Conservation (phyloP, 2,797 vertebrate genomes). For the Takifugu ocellatus region DNA sequence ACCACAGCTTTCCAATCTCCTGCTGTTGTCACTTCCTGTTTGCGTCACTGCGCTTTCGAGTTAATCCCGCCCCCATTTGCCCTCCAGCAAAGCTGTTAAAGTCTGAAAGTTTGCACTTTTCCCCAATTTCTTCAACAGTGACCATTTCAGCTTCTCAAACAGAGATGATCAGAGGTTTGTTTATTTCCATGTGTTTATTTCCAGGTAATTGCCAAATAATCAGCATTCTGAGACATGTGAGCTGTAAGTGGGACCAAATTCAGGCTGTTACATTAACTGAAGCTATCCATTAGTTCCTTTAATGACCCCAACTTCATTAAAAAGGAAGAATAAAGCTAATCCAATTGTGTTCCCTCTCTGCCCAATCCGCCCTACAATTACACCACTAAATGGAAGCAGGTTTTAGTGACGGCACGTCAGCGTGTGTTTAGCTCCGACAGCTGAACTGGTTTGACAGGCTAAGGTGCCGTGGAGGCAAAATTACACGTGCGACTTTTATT, state of each 20-base stretch:
- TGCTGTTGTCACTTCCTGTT: not conserved
- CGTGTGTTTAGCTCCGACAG: too few relatives aligned
- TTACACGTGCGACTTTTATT: too few relatives aligned
- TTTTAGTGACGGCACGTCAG: too few relatives aligned
- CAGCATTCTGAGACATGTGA: conserved; percentile 38
- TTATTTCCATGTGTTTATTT: not conserved
- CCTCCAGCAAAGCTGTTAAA: not conserved
- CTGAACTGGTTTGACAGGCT: too few relatives aligned
- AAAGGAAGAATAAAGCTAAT: conserved; percentile 25
- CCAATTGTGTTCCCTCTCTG: conserved; percentile 4
- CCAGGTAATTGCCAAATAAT: conserved; percentile 53
- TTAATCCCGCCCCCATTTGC: not conserved
- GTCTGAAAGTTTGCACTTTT: not conserved
- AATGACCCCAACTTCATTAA: conserved; percentile 37
- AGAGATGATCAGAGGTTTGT: too few relatives aligned
- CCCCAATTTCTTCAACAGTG: too few relatives aligned
- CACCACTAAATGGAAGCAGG: not conserved
- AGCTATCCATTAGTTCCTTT: conserved; percentile 46
- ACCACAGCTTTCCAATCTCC: not conserved
- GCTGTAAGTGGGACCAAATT: conserved; percentile 44
- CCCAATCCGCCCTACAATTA: not conserved
- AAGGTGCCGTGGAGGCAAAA: too few relatives aligned
- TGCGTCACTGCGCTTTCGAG: not conserved
- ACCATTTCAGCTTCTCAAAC: too few relatives aligned
- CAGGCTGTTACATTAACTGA: conserved; percentile 38